Conservation (phyloP, 2,113 vertebrate species). For the Psettodes erumei region DNA sequence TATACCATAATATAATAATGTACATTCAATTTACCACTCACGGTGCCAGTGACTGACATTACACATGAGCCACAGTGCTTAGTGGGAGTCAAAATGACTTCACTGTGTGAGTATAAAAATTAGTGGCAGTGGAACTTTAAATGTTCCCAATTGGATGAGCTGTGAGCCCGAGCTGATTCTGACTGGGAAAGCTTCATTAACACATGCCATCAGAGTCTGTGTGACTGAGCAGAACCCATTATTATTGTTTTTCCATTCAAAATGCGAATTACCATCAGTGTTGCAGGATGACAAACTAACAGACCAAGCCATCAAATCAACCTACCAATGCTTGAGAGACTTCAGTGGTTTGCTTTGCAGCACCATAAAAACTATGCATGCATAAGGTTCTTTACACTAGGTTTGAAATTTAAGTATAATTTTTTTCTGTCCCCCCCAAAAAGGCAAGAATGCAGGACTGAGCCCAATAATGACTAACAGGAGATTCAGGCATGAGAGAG, state of each 20-base stretch:
- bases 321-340: constrained; percentile 21
- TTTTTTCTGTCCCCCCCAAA: constrained; percentile 18
- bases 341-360: constrained; percentile 13
- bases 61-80: not conserved
- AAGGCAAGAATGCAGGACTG: constrained; percentile 29
- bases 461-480: constrained; percentile 3
- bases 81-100: not conserved
- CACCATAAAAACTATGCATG: not conserved
- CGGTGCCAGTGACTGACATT: not conserved
- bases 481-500: constrained; percentile 9
- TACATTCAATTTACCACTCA: constrained; percentile 2
- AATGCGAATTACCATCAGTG: constrained; percentile 50
- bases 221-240: constrained; percentile 34
- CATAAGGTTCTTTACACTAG: constrained; percentile 1
- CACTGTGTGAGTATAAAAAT: constrained; percentile 28
- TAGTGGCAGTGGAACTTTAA: constrained; percentile 32
- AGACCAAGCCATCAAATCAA: constrained; percentile 47
- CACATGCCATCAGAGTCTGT: constrained; percentile 50
- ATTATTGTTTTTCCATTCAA: constrained; percentile 38
- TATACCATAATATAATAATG: not conserved
- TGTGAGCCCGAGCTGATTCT: constrained; percentile 39
- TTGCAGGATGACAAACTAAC: constrained; percentile 41
- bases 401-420: too few relatives aligned
- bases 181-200: constrained; percentile 58
- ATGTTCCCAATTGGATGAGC: constrained; percentile 30